Conservation (phyloP, 2,113 vertebrate species). For the Mandrillus leucophaeus region DNA sequence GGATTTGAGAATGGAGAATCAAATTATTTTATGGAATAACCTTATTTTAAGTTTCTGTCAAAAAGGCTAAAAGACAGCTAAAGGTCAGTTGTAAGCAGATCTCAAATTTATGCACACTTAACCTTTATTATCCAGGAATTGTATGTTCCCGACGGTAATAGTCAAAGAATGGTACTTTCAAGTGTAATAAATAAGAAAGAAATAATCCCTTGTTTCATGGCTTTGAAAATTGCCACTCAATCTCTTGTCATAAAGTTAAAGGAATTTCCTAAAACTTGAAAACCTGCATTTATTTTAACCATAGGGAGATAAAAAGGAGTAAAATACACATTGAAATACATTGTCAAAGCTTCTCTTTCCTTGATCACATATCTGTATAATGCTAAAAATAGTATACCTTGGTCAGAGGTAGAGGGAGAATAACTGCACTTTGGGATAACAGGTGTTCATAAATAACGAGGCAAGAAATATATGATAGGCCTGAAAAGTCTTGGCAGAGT, state of each 20-base stretch:
- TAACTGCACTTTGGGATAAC: background rate
- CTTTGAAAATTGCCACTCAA: background rate
- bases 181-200: constrained; percentile 47
- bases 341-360: background rate
- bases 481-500: background rate
- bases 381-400: constrained; percentile 15
- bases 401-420: background rate
- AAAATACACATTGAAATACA: background rate
- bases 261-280: background rate
- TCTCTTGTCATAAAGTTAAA: background rate
- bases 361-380: background rate
- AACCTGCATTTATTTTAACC: background rate
- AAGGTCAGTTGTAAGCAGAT: constrained; percentile 69
- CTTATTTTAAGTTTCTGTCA: constrained; percentile 66
- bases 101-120: constrained; percentile 69
- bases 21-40: constrained; percentile 59
- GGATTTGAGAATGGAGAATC: background rate
- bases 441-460: background rate
- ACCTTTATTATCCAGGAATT: constrained; percentile 67
- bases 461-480: background rate
- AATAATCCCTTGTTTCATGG: background rate
- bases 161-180: constrained; percentile 19
- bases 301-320: background rate
- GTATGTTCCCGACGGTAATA: background rate
- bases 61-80: constrained; percentile 62